These are phyloP conservation scores for Eupithecia subumbrata DNA, from an alignment of 2,888 invertebrate species.

Conservation along the genomic window DNA sequence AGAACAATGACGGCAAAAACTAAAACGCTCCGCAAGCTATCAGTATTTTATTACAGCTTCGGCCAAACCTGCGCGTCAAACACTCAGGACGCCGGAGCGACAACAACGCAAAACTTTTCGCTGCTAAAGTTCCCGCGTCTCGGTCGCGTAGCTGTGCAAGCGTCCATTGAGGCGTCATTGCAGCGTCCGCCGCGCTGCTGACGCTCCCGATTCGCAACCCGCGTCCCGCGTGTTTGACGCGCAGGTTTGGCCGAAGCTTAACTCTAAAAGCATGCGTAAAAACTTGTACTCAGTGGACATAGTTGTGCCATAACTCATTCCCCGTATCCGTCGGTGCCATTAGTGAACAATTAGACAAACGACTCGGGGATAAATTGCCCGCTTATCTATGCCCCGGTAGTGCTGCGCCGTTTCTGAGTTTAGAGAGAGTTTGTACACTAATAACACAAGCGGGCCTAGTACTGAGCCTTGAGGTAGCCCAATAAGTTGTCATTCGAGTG, in stretches of 20 bases:
- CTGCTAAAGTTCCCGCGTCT: too few relatives aligned
- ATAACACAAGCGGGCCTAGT: background rate
- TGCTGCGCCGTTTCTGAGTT: slow-evolving; percentile 30
- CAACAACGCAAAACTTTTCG: too few relatives aligned
- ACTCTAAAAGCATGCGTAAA: slow-evolving; percentile 13
- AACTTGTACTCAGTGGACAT: slow-evolving; percentile 36
- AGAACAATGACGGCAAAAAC: background rate
- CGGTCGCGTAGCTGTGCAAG: too few relatives aligned
- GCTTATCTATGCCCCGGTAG: slow-evolving; percentile 54
- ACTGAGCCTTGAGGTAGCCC: slow-evolving; percentile 16
- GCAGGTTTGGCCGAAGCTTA: too few relatives aligned
- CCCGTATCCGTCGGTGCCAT: slow-evolving; percentile 62
- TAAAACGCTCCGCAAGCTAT: background rate
- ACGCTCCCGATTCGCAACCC: too few relatives aligned
- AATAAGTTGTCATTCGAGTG: background rate
- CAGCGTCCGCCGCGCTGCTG: too few relatives aligned
- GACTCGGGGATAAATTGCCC: slow-evolving; percentile 54
- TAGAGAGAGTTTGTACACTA: slow-evolving; percentile 3
- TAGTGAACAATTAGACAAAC: slow-evolving; percentile 74
- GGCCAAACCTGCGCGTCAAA: too few relatives aligned
- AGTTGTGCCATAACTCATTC: slow-evolving; percentile 55
- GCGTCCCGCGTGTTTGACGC: too few relatives aligned
- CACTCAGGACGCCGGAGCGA: too few relatives aligned
- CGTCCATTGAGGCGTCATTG: too few relatives aligned
- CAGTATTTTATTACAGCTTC: background rate